phyloP scores from a whole-genome alignment of 2,888 invertebrate species.

The Eilema sororculum region DNA sequence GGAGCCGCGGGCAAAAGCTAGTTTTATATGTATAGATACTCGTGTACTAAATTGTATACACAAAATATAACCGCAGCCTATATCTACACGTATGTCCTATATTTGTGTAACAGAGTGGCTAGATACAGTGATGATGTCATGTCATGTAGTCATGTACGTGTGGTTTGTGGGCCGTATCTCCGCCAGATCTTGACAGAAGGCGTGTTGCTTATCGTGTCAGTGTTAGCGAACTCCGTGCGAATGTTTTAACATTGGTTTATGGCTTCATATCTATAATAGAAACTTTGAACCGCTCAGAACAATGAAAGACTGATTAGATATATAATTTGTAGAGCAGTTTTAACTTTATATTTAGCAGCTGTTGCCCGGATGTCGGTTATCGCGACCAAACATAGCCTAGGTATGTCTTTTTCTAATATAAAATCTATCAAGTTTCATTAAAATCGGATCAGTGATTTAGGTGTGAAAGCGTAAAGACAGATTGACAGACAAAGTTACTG shows the following conservation, averaged over 20 bases:
- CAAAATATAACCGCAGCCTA: constrained; percentile 3
- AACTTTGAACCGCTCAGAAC: neutral
- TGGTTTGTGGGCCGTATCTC: constrained; percentile 28
- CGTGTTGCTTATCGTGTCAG: neutral
- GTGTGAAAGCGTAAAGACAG: no score
- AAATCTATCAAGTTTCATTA: no score
- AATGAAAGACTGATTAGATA: neutral
- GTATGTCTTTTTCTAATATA: no score
- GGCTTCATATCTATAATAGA: neutral
- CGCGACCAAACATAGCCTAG: no score
- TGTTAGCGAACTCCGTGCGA: neutral
- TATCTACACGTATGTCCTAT: neutral
- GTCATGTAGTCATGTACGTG: constrained; percentile 13
- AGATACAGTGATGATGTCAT: constrained; percentile 22
- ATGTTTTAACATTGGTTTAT: neutral
- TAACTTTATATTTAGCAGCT: no score
- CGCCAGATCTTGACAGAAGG: constrained; percentile 22
- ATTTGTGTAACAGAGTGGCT: constrained; percentile 9
- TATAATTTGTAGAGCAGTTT: no score
- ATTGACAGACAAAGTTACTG: no score
- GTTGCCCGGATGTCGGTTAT: no score
- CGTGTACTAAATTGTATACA: no score
- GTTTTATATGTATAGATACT: no score
- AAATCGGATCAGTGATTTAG: no score
- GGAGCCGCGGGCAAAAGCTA: no score